These are phyloP conservation scores for Cathartes aura DNA, from an alignment of 2,113 vertebrate species.

Conservation along the genomic window DNA sequence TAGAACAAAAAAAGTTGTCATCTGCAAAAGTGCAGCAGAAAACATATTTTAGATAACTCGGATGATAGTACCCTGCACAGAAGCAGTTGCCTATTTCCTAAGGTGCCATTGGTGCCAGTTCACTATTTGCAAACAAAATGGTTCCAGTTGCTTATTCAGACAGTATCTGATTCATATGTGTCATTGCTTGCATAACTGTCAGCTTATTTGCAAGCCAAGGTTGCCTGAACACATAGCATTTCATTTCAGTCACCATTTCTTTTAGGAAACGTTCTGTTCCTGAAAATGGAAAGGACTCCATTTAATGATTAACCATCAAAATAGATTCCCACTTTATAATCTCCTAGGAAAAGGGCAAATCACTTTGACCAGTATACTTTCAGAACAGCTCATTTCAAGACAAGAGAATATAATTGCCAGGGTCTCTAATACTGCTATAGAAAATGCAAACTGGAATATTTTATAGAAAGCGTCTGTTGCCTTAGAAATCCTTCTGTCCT, in stretches of 20 bases:
- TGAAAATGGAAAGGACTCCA: constrained; percentile 12
- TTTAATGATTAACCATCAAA: constrained; percentile 61
- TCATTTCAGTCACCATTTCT: not conserved
- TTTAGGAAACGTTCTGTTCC: not conserved
- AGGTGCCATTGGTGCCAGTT: not conserved
- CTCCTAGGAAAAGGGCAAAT: not conserved
- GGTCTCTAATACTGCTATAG: not conserved
- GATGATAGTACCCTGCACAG: not conserved
- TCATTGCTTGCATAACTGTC: not conserved
- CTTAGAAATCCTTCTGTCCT: not conserved
- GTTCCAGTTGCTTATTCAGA: not conserved
- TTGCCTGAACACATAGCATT: not conserved
- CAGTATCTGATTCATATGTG: not conserved
- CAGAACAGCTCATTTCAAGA: not conserved
- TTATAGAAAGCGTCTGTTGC: not conserved
- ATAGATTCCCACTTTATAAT: not conserved
- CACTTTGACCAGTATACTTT: not conserved
- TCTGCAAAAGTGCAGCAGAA: not conserved
- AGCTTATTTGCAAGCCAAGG: not conserved
- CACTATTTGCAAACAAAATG: not conserved
- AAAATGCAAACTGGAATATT: not conserved
- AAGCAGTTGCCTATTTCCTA: not conserved
- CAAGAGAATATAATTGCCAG: not conserved
- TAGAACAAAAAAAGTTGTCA: not conserved
- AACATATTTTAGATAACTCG: not conserved